Base-by-base conservation (phyloP, 2,888 invertebrate genomes). In the Charanyca ferruginea region DNA sequence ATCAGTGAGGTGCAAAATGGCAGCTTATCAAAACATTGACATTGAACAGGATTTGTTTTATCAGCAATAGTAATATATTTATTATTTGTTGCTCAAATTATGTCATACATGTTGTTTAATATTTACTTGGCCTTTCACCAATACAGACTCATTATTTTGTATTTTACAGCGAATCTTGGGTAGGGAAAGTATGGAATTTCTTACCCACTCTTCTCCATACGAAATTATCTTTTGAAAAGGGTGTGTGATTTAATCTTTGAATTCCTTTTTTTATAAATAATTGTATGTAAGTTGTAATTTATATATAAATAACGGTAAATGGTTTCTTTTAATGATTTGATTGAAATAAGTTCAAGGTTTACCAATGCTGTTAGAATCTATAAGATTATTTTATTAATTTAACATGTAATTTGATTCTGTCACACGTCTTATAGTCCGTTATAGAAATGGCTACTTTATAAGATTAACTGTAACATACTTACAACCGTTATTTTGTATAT, bases 11-110 rank as follows among this genome's bases (percentile, higher is more conserved):
- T 57, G 60, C 65, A 79, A 83, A 75, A 75, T 70, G 66, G 72
- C 64, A 2, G 58, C 72, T 83, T 83, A 81, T 81, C 83, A 48
- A 61, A 49, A 52, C 54, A 49, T 48, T 76, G 81, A 71, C 79
- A 76, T 81, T 80, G 79, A 44, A 68, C 51, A 70, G 51, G 49
- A 61, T 59, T 69, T 57, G 59, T 73, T 59, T 76, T 76, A 79
- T 83, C 81, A 65, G 76, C 67, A 55, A 44, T 48, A 42, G 66
- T 4, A 1, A 9, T 38, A 38, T 16, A 16, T 38, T 38, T 38
- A 66, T 20, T 58, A 71, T 78, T 76, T 76, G 54, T 64, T 60
- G 54, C 42, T 59, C 66, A 35, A 70, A 66, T 80, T 83, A 83
- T 73, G 79, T 81, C 79, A 83, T 51, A 66, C 23, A 13, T 67